A percentile compares a stretch with the other conserved stretches of the same genome.
Evolutionary conservation across 2,113 vertebrate species (phyloP).

Genomic region (Ahaetulla prasina): DNA sequence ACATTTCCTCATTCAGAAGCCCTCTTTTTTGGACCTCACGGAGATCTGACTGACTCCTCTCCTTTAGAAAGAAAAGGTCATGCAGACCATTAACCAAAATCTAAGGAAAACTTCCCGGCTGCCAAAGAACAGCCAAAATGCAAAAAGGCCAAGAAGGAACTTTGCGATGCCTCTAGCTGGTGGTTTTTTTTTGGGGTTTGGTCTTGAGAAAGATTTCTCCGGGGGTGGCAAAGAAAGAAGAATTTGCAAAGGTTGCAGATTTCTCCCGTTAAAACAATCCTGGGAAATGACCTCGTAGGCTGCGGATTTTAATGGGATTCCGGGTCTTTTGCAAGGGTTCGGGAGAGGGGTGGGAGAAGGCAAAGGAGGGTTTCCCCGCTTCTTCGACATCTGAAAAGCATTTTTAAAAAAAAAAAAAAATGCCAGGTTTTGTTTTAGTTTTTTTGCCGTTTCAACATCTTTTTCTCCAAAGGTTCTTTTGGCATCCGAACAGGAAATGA

Average conservation of each 20-base stretch:
- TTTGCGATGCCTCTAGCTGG: too few species aligned
- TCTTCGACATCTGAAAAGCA: constrained; percentile 13
- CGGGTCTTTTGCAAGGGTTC: constrained; percentile 3
- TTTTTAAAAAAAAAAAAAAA: not conserved
- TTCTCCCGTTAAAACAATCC: not conserved
- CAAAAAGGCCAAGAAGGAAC: not conserved
- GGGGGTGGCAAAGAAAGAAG: constrained; percentile 22
- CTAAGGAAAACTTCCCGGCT: constrained; percentile 15
- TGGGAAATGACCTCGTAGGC: constrained; percentile 25
- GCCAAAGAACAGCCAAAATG: not conserved
- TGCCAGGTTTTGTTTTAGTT: not conserved
- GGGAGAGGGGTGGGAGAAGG: fast-evolving
- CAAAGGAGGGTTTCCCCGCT: not conserved
- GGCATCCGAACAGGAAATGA: constrained; percentile 3
- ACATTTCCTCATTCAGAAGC: not conserved
- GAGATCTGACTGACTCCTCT: not conserved
- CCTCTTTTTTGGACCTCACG: not conserved
- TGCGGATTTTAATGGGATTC: not conserved
- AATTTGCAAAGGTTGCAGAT: not conserved
- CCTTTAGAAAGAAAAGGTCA: not conserved
- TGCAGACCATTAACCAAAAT: constrained; percentile 4
- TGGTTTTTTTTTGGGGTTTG: not conserved
- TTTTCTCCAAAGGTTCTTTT: not conserved
- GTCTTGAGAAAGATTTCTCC: not conserved
- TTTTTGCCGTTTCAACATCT: constrained; percentile 11